A percentile compares a stretch with the other conserved stretches of the same genome.
Evolutionary conservation across 2,797 vertebrate species (phyloP).

Genomic region (Varecia variegata): DNA sequence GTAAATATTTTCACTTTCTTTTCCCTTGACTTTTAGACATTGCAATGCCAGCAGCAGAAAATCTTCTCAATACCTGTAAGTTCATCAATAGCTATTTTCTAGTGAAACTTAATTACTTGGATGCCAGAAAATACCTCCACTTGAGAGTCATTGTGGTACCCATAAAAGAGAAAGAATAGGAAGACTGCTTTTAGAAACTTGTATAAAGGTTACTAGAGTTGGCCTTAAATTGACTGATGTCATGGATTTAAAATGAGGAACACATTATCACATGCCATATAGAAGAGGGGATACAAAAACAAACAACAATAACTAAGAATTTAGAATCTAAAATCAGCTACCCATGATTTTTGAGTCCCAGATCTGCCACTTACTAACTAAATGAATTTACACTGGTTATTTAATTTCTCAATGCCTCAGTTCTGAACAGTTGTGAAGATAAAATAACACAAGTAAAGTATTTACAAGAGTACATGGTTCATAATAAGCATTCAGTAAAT

Average conservation of each 20-base stretch:
- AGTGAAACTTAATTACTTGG: not conserved
- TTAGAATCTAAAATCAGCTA: not conserved
- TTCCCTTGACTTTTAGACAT: constrained; percentile 77
- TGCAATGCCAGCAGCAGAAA: constrained; percentile 76
- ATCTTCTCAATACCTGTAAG: constrained; percentile 85
- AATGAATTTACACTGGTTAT: not conserved
- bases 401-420: not conserved
- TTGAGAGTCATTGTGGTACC: not conserved
- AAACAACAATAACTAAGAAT: not conserved
- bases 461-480: not conserved
- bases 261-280: not conserved
- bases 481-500: not conserved
- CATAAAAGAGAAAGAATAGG: not conserved
- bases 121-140: not conserved
- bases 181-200: not conserved
- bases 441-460: not conserved
- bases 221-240: not conserved
- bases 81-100: constrained; percentile 46
- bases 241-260: not conserved
- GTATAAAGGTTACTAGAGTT: not conserved
- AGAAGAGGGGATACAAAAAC: not conserved
- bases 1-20: constrained; percentile 61
- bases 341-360: not conserved
- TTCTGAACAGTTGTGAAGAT: constrained; percentile 22
- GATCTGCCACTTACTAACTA: not conserved